Evolutionary conservation across 2,113 vertebrate genomes (phyloP).

Genomic region (Gymnogyps californianus): DNA sequence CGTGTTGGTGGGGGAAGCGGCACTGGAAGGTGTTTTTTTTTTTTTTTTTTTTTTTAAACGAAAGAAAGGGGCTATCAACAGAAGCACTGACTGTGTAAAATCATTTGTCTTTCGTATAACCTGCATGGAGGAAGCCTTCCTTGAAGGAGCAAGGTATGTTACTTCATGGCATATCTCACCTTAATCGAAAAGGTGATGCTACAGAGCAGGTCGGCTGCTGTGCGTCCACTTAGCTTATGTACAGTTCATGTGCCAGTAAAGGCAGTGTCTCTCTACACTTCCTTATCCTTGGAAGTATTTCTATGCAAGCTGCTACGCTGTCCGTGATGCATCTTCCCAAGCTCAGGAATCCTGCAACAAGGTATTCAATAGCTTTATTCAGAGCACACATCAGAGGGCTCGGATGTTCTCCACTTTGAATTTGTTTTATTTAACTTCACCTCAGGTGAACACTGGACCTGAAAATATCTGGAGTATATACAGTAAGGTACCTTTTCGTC

Average conservation of each 20-base stretch:
- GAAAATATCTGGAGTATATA: neutral
- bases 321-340: neutral
- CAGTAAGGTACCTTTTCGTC: neutral
- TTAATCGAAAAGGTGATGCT: neutral
- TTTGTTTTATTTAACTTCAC: neutral
- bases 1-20: neutral
- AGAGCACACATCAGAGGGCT: neutral
- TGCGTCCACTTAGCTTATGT: fast-evolving
- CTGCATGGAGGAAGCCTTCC: neutral
- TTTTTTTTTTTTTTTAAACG: no score
- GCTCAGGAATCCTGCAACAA: neutral
- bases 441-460: neutral
- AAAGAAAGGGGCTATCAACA: neutral
- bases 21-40: neutral
- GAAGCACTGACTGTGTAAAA: neutral
- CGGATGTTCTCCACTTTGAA: neutral
- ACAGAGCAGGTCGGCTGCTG: neutral
- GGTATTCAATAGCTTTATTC: neutral
- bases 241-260: neutral
- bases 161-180: neutral
- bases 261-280: neutral
- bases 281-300: neutral
- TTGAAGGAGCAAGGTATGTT: neutral
- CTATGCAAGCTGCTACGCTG: neutral
- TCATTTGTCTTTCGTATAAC: neutral